A percentile compares a stretch with the other conserved stretches of the same genome.
Evolutionary conservation across 2,113 vertebrate genomes (phyloP).

Genomic region (Kryptolebias marmoratus): DNA sequence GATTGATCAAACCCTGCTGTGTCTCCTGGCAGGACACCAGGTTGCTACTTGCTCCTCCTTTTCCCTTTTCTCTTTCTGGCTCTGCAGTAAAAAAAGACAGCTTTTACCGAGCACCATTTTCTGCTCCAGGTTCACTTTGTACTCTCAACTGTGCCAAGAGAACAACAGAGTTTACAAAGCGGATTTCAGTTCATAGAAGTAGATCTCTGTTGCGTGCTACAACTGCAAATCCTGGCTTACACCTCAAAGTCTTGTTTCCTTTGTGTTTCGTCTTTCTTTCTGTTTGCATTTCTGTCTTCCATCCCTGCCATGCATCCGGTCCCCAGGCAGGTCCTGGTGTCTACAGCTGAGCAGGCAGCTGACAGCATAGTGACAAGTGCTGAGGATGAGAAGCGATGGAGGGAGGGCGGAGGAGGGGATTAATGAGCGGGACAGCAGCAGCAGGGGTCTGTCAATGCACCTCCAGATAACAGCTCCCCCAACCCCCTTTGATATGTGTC

Average conservation of each 20-base stretch:
- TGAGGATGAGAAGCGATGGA: slow-evolving; percentile 27
- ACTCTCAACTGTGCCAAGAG: slow-evolving; percentile 12
- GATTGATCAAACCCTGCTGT: slow-evolving; percentile 27
- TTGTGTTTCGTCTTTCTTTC: slow-evolving; percentile 3
- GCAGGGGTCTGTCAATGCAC: slow-evolving; percentile 59
- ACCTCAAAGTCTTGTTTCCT: slow-evolving; percentile 14
- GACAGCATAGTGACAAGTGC: slow-evolving; percentile 61
- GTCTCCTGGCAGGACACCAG: slow-evolving; percentile 40
- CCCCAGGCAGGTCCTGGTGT: slow-evolving; percentile 39
- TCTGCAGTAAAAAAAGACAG: slow-evolving; percentile 23
- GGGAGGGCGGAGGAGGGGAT: slow-evolving; percentile 22
- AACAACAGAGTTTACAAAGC: slow-evolving; percentile 28
- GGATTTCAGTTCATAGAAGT: slow-evolving; percentile 46
- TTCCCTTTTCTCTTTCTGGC: background rate
- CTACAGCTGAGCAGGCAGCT: slow-evolving; percentile 64
- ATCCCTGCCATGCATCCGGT: slow-evolving; percentile 34
- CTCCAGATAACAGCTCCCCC: slow-evolving; percentile 47
- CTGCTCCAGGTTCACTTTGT: slow-evolving; percentile 46
- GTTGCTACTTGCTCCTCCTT: background rate
- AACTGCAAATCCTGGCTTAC: slow-evolving; percentile 36
- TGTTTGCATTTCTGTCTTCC: slow-evolving; percentile 5
- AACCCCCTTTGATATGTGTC: slow-evolving; percentile 57
- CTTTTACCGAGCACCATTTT: slow-evolving; percentile 3
- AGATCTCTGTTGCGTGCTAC: slow-evolving; percentile 39
- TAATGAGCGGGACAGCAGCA: slow-evolving; percentile 59